phyloP scores from a whole-genome alignment of 1,140 invertebrate species.

The Phenacoccus solenopsis region DNA sequence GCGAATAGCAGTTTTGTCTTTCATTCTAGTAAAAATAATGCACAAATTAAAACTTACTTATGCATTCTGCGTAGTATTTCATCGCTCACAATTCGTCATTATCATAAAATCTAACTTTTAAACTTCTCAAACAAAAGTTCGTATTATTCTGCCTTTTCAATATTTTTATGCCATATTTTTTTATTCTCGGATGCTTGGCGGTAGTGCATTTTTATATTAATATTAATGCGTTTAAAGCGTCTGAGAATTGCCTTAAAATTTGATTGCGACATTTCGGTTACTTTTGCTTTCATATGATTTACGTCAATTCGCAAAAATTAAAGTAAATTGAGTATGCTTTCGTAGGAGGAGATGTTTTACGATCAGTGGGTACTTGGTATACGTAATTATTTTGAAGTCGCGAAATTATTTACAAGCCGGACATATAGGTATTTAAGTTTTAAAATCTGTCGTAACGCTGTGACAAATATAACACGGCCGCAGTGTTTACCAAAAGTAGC shows the following conservation, averaged over 20 bases:
- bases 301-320: too few species aligned
- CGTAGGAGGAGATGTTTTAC: too few species aligned
- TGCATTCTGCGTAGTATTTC: neutral
- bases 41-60: neutral
- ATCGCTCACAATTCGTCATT: neutral
- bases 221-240: neutral
- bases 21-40: neutral
- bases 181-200: neutral
- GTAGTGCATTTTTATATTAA: neutral
- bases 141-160: neutral
- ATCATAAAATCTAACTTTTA: slow-evolving; percentile 3
- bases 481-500: too few species aligned
- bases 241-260: neutral
- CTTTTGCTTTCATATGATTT: too few species aligned
- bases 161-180: slow-evolving; percentile 4
- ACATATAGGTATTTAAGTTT: too few species aligned
- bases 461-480: too few species aligned
- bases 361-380: too few species aligned
- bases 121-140: neutral
- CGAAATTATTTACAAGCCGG: too few species aligned
- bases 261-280: neutral
- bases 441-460: too few species aligned
- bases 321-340: too few species aligned
- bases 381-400: too few species aligned
- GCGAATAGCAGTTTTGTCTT: neutral